Evolutionary conservation across 1,140 invertebrate species (phyloP).

Genomic region (Drosophila simulans): DNA sequence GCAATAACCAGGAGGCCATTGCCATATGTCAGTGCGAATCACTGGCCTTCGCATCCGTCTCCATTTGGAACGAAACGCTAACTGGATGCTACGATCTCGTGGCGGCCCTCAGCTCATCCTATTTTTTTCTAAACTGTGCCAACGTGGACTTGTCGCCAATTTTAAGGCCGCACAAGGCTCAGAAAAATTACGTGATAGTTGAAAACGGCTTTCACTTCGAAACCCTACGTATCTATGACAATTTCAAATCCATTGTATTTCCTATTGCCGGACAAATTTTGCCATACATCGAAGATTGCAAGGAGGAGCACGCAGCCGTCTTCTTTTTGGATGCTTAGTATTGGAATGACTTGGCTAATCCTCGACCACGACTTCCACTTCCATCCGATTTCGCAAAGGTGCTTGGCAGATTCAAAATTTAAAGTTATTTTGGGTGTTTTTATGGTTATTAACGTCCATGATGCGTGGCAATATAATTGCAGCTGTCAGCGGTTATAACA

Average conservation of each 20-base stretch:
- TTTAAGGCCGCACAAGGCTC: background rate
- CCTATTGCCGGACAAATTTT: constrained; percentile 46
- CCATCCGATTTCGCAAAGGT: constrained; percentile 42
- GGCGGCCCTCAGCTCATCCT: constrained; percentile 19
- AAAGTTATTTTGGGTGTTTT: constrained; percentile 59
- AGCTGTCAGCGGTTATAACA: constrained; percentile 69
- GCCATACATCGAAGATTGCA: background rate
- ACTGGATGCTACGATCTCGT: constrained; percentile 63
- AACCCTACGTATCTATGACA: constrained; percentile 30
- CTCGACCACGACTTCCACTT: too few species aligned
- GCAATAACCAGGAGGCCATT: constrained; percentile 42
- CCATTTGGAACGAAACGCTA: constrained; percentile 66
- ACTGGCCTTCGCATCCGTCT: constrained; percentile 21
- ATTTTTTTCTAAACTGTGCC: constrained; percentile 63
- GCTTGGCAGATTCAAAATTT: constrained; percentile 48
- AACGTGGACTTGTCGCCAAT: constrained; percentile 43
- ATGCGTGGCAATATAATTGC: constrained; percentile 70
- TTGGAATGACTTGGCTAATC: background rate
- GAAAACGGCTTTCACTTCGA: constrained; percentile 67
- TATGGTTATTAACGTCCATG: constrained; percentile 69
- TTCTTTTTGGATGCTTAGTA: constrained; percentile 42
- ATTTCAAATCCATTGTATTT: constrained; percentile 60
- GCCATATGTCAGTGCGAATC: constrained; percentile 41
- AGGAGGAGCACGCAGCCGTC: constrained; percentile 11
- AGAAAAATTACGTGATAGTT: constrained; percentile 13